These are phyloP conservation scores for Alloscopus bannaensis DNA, from an alignment of 2,888 invertebrate genomes.

Conservation along the genomic window DNA sequence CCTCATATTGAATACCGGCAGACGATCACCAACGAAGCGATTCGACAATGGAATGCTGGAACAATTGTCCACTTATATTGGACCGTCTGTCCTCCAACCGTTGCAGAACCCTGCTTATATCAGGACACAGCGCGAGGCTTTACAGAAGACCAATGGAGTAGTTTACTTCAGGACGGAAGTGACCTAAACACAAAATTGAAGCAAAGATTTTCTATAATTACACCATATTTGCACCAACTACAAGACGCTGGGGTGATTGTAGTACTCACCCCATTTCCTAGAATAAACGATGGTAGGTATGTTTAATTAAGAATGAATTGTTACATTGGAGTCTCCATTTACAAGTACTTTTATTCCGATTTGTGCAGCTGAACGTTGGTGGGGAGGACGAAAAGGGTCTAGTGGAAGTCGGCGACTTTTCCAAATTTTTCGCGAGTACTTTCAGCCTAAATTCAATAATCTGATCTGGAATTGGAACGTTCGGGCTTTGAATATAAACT, in stretches of 20 bases:
- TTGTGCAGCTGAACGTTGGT: conserved; percentile 64
- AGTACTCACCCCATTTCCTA: conserved; percentile 65
- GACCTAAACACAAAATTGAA: conserved; percentile 64
- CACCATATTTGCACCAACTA: conserved; percentile 64
- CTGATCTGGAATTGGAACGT: conserved; percentile 68
- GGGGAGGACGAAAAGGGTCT: conserved; percentile 67
- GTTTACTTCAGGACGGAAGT: conserved; percentile 56
- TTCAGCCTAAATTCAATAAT: conserved; percentile 50
- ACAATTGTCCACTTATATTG: conserved; percentile 65
- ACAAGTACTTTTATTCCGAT: background rate
- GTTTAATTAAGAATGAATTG: too few relatives aligned
- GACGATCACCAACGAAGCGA: conserved; percentile 64
- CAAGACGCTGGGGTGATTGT: conserved; percentile 64
- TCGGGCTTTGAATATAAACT: conserved; percentile 63
- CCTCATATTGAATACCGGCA: conserved; percentile 64
- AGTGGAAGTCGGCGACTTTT: conserved; percentile 63
- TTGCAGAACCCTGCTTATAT: conserved; percentile 66
- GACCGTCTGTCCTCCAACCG: conserved; percentile 68
- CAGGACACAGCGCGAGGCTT: too few relatives aligned
- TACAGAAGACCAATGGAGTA: conserved; percentile 65
- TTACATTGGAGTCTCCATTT: background rate
- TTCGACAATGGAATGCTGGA: conserved; percentile 67
- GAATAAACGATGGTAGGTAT: conserved; percentile 65
- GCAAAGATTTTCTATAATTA: conserved; percentile 62
- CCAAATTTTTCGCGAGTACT: conserved; percentile 66